These are phyloP conservation scores for Psittacula echo DNA, from an alignment of 2,797 vertebrate species.

Conservation along the genomic window DNA sequence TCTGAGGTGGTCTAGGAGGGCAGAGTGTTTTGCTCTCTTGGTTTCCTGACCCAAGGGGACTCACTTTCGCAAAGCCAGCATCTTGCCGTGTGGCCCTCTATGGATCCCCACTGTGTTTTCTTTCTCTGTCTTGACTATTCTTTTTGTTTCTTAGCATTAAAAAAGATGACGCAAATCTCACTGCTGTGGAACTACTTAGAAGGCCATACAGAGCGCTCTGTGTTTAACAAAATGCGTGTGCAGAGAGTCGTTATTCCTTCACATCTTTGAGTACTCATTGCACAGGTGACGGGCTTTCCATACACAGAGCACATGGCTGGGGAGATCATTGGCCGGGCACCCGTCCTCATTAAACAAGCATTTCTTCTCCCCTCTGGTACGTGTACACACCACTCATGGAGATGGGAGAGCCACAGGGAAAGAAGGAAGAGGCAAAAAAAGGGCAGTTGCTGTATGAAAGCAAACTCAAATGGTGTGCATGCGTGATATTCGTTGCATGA, in stretches of 20 bases:
- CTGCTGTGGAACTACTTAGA: background rate
- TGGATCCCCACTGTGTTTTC: background rate
- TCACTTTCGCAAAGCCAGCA: background rate
- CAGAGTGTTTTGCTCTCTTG: background rate
- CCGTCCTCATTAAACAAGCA: background rate
- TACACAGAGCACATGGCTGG: fast-evolving
- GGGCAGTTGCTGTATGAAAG: background rate
- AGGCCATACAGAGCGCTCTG: background rate
- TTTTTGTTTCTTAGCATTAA: background rate
- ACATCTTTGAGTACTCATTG: background rate
- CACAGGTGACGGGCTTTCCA: background rate
- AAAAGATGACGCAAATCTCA: background rate
- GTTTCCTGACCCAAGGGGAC: background rate
- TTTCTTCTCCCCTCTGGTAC: background rate
- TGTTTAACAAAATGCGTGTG: background rate
- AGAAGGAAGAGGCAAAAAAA: too few relatives aligned
- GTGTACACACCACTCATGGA: background rate
- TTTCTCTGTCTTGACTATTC: background rate
- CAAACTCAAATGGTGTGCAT: background rate
- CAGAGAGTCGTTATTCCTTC: background rate
- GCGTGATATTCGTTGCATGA: background rate
- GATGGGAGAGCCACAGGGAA: background rate
- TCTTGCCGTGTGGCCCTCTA: background rate
- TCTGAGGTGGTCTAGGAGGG: background rate
- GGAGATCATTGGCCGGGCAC: background rate